These are phyloP conservation scores for Bedellia somnulentella DNA, from an alignment of 2,888 invertebrate species.

Conservation along the genomic window DNA sequence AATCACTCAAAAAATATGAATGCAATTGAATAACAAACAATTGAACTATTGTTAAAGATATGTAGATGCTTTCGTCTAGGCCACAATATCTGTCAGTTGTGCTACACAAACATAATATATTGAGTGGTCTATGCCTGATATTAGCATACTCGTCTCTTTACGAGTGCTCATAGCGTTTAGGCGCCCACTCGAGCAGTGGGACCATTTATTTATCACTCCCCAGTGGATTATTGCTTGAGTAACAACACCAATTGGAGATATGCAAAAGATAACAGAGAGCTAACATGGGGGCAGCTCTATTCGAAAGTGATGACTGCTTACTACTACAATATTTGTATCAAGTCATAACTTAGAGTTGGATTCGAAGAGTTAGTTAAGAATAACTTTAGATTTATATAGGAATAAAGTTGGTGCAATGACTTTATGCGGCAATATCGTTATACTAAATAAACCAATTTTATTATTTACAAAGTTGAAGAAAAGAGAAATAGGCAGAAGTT, in stretches of 20 bases:
- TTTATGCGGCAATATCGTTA: too few relatives aligned
- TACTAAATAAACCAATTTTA: too few relatives aligned
- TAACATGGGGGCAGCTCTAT: too few relatives aligned
- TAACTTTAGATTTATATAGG: too few relatives aligned
- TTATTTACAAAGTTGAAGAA: too few relatives aligned
- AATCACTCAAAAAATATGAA: too few relatives aligned
- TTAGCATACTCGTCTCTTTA: slow-evolving; percentile 55
- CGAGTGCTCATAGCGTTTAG: slow-evolving; percentile 51
- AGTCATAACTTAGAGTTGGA: too few relatives aligned
- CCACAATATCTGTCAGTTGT: slow-evolving; percentile 26
- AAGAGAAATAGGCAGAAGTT: too few relatives aligned
- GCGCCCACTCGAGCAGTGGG: slow-evolving; percentile 45
- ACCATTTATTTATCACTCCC: slow-evolving; percentile 46
- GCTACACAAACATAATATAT: slow-evolving; percentile 27
- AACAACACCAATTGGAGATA: slow-evolving; percentile 38
- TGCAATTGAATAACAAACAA: neutral
- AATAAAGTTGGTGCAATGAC: too few relatives aligned
- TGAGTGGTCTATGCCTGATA: slow-evolving; percentile 29
- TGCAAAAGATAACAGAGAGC: slow-evolving; percentile 28
- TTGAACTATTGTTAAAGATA: slow-evolving; percentile 7
- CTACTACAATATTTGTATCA: too few relatives aligned
- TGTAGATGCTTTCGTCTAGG: slow-evolving; percentile 27
- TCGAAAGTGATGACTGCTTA: too few relatives aligned
- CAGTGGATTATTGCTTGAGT: slow-evolving; percentile 38
- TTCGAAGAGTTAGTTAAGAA: too few relatives aligned